Evolutionary conservation across 1,140 invertebrate genomes (phyloP), one percentile per base, ranked within the genome.

Genomic region (Brachionus angularis): DNA sequence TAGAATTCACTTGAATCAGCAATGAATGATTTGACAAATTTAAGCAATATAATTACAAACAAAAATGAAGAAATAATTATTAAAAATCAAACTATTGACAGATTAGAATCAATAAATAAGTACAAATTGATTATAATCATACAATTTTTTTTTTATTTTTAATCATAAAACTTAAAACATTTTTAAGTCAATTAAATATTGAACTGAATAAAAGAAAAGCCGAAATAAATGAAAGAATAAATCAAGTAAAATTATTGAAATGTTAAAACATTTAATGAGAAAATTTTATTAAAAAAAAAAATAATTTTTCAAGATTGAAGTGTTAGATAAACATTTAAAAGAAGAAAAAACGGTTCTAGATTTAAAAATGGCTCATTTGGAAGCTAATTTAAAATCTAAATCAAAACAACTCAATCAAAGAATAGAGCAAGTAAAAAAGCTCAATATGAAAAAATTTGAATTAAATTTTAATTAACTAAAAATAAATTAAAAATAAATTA

Each of bases 11-110:
- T 67, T 46, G 62, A 67, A 18, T 46, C 62, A 12, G 39, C 42
- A 14, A 21, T 67, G 25, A 46, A 12, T 10, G 62, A 67, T 34
- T 21, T 67, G 21, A 44, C 44, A 10, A 47, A 50, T 34, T 47
- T 67, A 16, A 67, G 29, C 14, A 31, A 18, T 18, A 33, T 29
- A 10, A 67, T 67, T 67, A 25, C 62, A 7, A 50, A 50, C 16
- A 67, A 67, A 33, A 67, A 67, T 34, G 62, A 67, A 23, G 62
- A 67, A 21, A 67, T 67, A 2, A 50, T 50, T 16, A 16, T 34
- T 33, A 67, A 67, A 67, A 67, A 67, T 67, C 62, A 67, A 33
- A 67, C 62, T 4, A 67, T 67, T 14, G 62, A 67, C 14, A 36
- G 46, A 12, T 18, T 47, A 8, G 62, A 67, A 46, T 46, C 62